Evolutionary conservation across 2,797 vertebrate genomes (phyloP).

Genomic region (Hydrophis major): DNA sequence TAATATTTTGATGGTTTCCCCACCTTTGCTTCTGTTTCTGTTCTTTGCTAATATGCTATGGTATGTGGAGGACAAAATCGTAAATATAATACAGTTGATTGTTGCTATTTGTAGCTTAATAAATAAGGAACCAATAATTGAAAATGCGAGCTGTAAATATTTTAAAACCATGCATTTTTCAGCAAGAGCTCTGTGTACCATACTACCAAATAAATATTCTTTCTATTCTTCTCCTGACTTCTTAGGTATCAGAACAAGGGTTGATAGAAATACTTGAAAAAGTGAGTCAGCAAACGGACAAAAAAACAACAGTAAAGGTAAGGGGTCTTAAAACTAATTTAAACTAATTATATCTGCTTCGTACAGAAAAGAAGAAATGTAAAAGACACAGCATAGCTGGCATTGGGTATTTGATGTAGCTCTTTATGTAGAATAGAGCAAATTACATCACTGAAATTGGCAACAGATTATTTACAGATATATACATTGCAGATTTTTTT

Average conservation of each 20-base stretch:
- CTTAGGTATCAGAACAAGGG: slow-evolving; percentile 89
- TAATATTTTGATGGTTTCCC: not conserved
- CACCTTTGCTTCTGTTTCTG: not conserved
- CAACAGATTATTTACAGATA: not conserved
- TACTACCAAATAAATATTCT: slow-evolving; percentile 17
- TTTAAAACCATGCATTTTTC: not conserved
- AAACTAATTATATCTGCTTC: not conserved
- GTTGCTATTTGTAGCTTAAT: not conserved
- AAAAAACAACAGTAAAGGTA: slow-evolving; percentile 95
- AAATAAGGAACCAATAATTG: not conserved
- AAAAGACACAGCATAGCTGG: not conserved
- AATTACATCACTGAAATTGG: not conserved
- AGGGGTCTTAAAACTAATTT: slow-evolving; percentile 23
- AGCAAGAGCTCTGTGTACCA: not conserved
- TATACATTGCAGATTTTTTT: not conserved
- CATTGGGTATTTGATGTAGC: not conserved
- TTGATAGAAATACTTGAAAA: slow-evolving; percentile 98
- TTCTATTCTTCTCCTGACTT: not conserved
- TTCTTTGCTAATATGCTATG: not conserved
- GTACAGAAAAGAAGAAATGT: not conserved
- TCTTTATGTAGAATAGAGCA: not conserved
- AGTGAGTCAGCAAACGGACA: slow-evolving; percentile 96
- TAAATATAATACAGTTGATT: not conserved
- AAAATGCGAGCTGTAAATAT: not conserved
- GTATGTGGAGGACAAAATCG: too few species aligned